Conservation (phyloP, 2,113 vertebrate genomes). For the Helogale parvula region DNA sequence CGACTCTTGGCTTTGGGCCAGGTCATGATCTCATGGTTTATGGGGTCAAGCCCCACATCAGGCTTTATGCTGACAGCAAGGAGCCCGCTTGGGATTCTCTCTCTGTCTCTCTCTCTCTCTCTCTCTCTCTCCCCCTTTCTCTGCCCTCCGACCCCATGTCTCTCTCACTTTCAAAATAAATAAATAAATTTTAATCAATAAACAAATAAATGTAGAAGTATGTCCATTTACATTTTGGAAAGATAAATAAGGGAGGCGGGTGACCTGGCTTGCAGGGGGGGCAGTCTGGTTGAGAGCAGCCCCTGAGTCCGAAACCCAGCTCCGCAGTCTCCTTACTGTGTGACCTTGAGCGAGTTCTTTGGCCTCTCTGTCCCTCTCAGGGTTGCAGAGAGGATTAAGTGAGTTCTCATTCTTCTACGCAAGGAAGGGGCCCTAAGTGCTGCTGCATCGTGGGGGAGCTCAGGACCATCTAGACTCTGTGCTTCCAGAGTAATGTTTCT, state of each 20-base stretch:
- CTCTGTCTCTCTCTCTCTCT: too few species aligned
- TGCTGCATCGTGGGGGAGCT: accelerated
- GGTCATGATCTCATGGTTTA: too few species aligned
- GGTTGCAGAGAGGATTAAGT: neutral
- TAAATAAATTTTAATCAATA: too few species aligned
- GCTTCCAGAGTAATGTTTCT: neutral
- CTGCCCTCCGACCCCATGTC: too few species aligned
- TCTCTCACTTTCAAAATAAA: too few species aligned
- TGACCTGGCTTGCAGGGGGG: accelerated
- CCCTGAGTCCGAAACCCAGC: neutral
- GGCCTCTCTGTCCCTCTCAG: neutral
- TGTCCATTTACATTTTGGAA: neutral
- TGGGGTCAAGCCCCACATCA: too few species aligned
- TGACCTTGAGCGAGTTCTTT: neutral
- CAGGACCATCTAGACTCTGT: accelerated
- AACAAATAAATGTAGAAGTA: neutral
- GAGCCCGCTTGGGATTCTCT: too few species aligned
- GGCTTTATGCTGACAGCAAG: too few species aligned
- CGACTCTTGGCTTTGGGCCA: too few species aligned
- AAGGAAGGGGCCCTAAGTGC: accelerated
- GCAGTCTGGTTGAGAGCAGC: accelerated
- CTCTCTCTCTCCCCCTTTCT: too few species aligned
- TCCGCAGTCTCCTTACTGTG: neutral
- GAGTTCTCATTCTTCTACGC: accelerated
- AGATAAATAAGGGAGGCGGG: neutral